A percentile compares a stretch with the other conserved stretches of the same genome.
phyloP scores from a whole-genome alignment of 2,797 vertebrate species.

The Malacoraja senta region DNA sequence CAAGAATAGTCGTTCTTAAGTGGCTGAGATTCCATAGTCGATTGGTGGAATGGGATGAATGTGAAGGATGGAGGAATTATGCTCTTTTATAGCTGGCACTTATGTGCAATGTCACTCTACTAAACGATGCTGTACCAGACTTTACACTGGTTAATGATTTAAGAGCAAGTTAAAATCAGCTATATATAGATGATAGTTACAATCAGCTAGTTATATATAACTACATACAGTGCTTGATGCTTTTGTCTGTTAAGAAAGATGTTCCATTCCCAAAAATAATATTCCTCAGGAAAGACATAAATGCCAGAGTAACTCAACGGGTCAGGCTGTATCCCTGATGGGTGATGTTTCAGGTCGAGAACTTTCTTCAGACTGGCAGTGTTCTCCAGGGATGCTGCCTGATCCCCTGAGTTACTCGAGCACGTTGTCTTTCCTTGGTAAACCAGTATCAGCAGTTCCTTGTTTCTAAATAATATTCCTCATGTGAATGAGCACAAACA shows the following conservation, averaged over 20 bases:
- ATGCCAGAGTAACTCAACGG: no score
- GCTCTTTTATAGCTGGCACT: not conserved
- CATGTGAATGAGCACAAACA: not conserved
- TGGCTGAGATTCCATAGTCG: not conserved
- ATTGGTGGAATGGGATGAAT: no score
- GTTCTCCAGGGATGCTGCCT: no score
- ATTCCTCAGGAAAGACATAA: not conserved
- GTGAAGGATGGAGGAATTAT: not conserved
- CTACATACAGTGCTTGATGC: not conserved
- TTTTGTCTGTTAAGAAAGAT: not conserved
- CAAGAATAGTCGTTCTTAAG: not conserved
- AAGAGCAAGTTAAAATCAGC: not conserved
- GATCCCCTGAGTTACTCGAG: no score
- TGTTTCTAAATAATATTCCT: not conserved
- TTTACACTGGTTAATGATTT: not conserved
- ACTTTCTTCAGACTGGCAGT: no score
- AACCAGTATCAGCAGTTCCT: no score
- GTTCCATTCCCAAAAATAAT: not conserved
- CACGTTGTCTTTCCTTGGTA: no score
- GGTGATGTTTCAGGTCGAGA: no score
- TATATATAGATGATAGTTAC: no score
- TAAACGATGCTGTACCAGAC: not conserved
- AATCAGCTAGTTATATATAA: no score
- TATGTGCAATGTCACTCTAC: not conserved
- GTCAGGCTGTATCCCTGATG: no score